Evolutionary conservation across 2,888 invertebrate genomes (phyloP), one percentile per base, ranked within the genome.

Genomic region (Melanophora roralis): DNA sequence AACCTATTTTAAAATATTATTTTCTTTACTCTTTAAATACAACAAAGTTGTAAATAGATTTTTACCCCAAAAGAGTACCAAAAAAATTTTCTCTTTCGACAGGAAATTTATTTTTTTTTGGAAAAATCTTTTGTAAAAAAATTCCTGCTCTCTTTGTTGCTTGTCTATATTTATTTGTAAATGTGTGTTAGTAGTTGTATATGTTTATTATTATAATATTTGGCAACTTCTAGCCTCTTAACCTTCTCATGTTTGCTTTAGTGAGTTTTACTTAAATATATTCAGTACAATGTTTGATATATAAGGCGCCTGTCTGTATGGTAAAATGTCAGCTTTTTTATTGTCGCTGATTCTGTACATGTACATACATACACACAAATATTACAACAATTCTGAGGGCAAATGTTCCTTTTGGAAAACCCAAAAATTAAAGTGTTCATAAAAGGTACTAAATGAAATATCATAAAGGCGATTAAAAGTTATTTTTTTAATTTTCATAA

Each of bases 251-350:
- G 45, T 40, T 40, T 65, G 36, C 47, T 38, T 38, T 67, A 27
- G 27, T 47, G 65, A 55, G 47, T 67, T 59, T 76, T 53, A 59
- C 40, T 80, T 80, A 68, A 76, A 72, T 76, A 80, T 57, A 80
- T 76, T 80, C 76, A 80, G 72, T 80, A 59, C 40, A 53, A 59
- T 69, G 57, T 73, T 80, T 73, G 80, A 73, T 68, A 76, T 49
- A 72, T 73, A 80, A 80, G 80, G 80, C 80, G 80, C 80, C 80
- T 80, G 76, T 69, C 80, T 80, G 76, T 76, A 76, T 80, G 72
- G 64, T 32, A 68, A 80, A 80, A 72, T 76, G 75, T 80, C 75
- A 80, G 80, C 55, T 80, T 79, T 60, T 21, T 19, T 67, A n/a
- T 51, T 47, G 21, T 62, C 71, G 43, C 27, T 57, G 43, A 21